A percentile compares a stretch with the other conserved stretches of the same genome.
Evolutionary conservation across 2,888 invertebrate species (phyloP).

Genomic region (Baccha elongata): DNA sequence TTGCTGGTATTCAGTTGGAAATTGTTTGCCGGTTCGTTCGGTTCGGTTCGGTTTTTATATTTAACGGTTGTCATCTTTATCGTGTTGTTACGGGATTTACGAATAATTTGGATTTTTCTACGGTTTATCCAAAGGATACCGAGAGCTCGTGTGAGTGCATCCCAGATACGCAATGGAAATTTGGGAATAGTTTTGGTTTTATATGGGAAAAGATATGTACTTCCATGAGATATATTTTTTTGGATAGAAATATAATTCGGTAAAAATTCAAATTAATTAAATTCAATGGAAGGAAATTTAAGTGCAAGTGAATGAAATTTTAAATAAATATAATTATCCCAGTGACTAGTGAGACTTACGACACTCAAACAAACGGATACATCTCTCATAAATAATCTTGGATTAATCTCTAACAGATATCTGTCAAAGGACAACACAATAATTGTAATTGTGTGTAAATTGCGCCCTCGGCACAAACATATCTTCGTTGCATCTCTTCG

Average conservation of each 20-base stretch:
- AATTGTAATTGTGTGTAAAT: slow-evolving; percentile 57
- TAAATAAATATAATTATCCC: slow-evolving; percentile 2
- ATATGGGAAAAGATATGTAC: slow-evolving; percentile 10
- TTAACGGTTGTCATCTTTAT: slow-evolving; percentile 8
- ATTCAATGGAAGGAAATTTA: slow-evolving; percentile 44
- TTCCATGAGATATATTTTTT: slow-evolving; percentile 1
- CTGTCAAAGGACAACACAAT: slow-evolving; percentile 39
- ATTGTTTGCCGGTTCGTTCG: slow-evolving; percentile 67
- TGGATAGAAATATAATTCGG: not conserved
- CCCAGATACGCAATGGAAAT: slow-evolving; percentile 54
- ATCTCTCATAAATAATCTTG: slow-evolving; percentile 37
- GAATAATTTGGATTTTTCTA: slow-evolving; percentile 36
- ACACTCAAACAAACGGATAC: slow-evolving; percentile 52
- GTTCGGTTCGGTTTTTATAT: slow-evolving; percentile 32
- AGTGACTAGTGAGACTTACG: slow-evolving; percentile 49
- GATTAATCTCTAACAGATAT: slow-evolving; percentile 52
- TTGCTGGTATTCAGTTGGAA: slow-evolving; percentile 61
- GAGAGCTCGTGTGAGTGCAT: slow-evolving; percentile 39
- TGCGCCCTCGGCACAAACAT: slow-evolving; percentile 44
- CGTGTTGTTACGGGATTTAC: slow-evolving; percentile 37
- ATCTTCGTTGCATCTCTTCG: slow-evolving; percentile 19
- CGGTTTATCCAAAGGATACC: slow-evolving; percentile 12
- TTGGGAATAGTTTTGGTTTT: slow-evolving; percentile 33
- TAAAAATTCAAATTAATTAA: not conserved
- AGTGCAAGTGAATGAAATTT: slow-evolving; percentile 15